A percentile compares a stretch with the other conserved stretches of the same genome.
phyloP scores from a whole-genome alignment of 30 jellyfish, hydroid and myxozoan species.

The Aurelia coerulea region DNA sequence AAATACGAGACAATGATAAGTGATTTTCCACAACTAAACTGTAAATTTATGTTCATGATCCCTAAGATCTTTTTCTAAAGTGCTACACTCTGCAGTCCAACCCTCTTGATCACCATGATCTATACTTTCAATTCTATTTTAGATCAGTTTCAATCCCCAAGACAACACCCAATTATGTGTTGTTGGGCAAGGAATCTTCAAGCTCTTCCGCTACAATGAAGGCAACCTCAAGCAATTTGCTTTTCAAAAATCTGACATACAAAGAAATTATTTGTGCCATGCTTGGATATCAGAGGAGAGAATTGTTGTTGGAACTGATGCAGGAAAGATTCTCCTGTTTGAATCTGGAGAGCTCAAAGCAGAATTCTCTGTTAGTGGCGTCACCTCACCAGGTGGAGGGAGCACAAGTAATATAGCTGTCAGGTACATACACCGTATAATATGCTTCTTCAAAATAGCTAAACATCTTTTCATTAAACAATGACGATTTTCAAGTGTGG shows the following conservation, averaged over 20 bases:
- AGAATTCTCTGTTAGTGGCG: conserved; percentile 70
- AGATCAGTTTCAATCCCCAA: conserved; percentile 95
- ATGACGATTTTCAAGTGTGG: too few species aligned
- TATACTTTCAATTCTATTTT: background rate
- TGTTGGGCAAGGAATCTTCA: conserved; percentile 92
- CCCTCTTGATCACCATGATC: background rate
- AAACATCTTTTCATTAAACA: too few species aligned
- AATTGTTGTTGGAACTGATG: conserved; percentile 83
- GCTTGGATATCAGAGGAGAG: conserved; percentile 94
- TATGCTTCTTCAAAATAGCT: too few species aligned
- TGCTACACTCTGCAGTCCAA: too few species aligned
- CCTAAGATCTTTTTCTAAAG: too few species aligned
- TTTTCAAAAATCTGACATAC: conserved; percentile 83
- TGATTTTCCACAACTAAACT: too few species aligned
- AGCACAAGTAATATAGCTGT: conserved; percentile 66
- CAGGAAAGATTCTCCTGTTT: conserved; percentile 90
- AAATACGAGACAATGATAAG: too few species aligned
- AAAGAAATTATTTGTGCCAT: conserved; percentile 87
- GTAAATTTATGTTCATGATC: too few species aligned
- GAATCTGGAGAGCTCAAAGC: conserved; percentile 94
- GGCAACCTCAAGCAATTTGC: conserved; percentile 92
- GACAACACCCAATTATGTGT: conserved; percentile 96
- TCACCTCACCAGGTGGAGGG: conserved; percentile 55
- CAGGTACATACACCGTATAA: conserved; percentile 11
- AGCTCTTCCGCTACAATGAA: conserved; percentile 92